phyloP scores from a whole-genome alignment of 2,888 invertebrate species.

The Mesorhabditis spiculigera region DNA sequence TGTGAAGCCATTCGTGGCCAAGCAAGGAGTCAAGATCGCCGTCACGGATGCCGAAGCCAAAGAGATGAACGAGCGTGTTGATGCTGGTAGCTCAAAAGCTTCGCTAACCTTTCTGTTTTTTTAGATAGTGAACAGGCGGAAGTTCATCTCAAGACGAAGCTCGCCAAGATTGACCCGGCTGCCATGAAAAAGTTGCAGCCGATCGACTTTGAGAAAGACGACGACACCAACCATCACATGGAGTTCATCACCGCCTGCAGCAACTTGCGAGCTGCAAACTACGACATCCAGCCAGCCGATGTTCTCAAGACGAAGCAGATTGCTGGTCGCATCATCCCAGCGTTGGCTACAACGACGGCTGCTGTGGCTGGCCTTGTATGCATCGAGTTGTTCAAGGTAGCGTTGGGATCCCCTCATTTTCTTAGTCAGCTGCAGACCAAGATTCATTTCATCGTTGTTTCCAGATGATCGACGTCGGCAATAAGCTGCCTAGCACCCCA shows the following conservation, averaged over 20 bases:
- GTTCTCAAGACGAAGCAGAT: constrained; percentile 83
- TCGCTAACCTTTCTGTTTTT: constrained; percentile 6
- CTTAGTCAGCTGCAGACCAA: neutral
- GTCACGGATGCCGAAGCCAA: constrained; percentile 87
- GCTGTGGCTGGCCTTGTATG: constrained; percentile 84
- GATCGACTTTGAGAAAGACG: constrained; percentile 96
- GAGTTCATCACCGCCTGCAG: constrained; percentile 97
- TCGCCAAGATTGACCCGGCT: constrained; percentile 41
- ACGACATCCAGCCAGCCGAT: constrained; percentile 89
- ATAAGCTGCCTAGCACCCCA: constrained; percentile 40
- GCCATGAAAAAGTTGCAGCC: constrained; percentile 68
- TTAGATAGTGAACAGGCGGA: constrained; percentile 38
- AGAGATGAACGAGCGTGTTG: constrained; percentile 24
- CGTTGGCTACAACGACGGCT: constrained; percentile 97
- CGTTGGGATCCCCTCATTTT: neutral
- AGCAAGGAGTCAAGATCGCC: constrained; percentile 90
- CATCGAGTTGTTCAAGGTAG: constrained; percentile 72
- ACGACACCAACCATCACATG: constrained; percentile 95
- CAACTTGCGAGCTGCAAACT: constrained; percentile 92
- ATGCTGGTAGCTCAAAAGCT: neutral
- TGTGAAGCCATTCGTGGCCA: constrained; percentile 79
- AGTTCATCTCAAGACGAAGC: constrained; percentile 37
- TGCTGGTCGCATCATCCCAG: constrained; percentile 97
- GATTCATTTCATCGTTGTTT: neutral
- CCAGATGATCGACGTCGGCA: constrained; percentile 39